phyloP scores from a whole-genome alignment of 2,113 vertebrate genomes.

The Vombatus ursinus region DNA sequence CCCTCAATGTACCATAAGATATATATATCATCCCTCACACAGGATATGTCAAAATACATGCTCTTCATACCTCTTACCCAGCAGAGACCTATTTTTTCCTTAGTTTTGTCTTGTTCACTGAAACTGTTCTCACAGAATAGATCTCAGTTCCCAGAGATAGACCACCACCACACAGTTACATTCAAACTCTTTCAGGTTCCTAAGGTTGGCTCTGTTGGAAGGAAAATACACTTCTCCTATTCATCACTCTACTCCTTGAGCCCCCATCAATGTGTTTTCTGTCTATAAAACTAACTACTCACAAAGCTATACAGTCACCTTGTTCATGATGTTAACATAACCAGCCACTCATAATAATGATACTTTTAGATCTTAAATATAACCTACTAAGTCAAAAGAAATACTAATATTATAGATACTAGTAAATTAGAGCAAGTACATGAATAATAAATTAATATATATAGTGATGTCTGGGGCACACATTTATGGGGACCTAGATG shows the following conservation, averaged over 20 bases:
- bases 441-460: neutral
- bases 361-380: neutral
- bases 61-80: neutral
- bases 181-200: neutral
- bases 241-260: neutral
- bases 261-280: neutral
- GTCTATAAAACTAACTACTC: neutral
- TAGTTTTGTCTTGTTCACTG: neutral
- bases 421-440: neutral
- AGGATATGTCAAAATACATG: neutral
- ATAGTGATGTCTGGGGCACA: neutral
- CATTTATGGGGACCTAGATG: neutral
- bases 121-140: neutral
- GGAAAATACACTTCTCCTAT: neutral
- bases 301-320: neutral
- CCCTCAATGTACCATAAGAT: neutral
- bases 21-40: neutral
- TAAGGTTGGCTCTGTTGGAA: neutral
- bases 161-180: neutral
- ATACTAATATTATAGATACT: neutral
- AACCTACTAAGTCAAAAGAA: neutral
- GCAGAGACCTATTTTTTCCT: neutral
- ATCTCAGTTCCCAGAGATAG: neutral
- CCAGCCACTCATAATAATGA: neutral
- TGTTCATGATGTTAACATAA: neutral